These are phyloP conservation scores for Serranus cabrilla DNA, from an alignment of 2,797 vertebrate genomes.

Conservation along the genomic window DNA sequence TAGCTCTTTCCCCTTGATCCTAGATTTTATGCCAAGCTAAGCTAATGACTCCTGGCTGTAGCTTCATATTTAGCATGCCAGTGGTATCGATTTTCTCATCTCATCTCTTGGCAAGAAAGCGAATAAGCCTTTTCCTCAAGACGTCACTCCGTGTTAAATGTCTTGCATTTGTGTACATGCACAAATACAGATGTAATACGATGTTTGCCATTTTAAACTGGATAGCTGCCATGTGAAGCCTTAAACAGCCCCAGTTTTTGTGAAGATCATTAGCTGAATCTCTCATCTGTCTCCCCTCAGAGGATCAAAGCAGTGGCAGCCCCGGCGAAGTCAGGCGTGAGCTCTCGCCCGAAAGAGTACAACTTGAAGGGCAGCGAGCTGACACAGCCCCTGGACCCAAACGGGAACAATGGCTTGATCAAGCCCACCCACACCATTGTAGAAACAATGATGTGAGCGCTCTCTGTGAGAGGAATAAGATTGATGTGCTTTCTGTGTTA, in stretches of 20 bases:
- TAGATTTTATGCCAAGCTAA: not conserved
- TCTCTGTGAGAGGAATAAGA: conserved; percentile 85
- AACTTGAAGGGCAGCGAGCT: conserved; percentile 89
- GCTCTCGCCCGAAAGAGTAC: conserved; percentile 89
- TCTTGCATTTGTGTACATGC: not conserved
- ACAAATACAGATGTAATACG: conserved; percentile 4
- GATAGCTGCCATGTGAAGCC: conserved; percentile 22
- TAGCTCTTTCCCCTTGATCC: not conserved
- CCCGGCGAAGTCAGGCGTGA: conserved; percentile 90
- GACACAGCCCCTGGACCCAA: conserved; percentile 90
- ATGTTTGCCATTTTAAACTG: conserved; percentile 20
- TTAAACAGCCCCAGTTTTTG: conserved; percentile 5
- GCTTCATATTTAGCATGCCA: not conserved
- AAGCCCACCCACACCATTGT: conserved; percentile 97
- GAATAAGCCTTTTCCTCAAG: not conserved
- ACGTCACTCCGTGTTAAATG: not conserved
- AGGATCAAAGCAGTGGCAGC: conserved; percentile 95
- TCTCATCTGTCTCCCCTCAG: conserved; percentile 76
- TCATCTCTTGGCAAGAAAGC: not conserved
- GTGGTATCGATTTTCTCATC: not conserved
- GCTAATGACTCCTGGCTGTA: not conserved
- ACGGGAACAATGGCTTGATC: conserved; percentile 89
- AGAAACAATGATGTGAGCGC: conserved; percentile 96
- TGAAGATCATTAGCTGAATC: conserved; percentile 37
- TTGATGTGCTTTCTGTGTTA: conserved; percentile 87